Base-by-base conservation (phyloP, 37 sponge, comb jelly and placozoan genomes). In the Geodia barretti region DNA sequence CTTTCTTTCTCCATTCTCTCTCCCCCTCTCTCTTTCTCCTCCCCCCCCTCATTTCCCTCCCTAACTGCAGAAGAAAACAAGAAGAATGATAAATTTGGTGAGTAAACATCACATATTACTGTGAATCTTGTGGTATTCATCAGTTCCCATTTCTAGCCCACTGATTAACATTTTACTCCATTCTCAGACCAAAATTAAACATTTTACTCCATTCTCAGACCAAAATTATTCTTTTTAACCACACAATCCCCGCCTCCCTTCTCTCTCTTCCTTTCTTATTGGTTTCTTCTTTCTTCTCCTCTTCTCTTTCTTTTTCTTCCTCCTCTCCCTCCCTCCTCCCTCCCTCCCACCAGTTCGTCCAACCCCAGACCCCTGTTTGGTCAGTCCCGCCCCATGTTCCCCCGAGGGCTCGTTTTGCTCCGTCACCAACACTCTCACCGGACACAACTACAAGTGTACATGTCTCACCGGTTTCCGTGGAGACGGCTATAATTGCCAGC, bases 401-500 rank as follows among this genome's bases (percentile, higher is more conserved):
- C 1, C 72, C n/a, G n/a, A 11, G 33, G 81, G 81, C 28, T 33
- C 73, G 36, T 60, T 54, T 11, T 81, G 81, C 73, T 34, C 60
- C 21, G 63, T 62, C 4, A 81, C 1, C 0, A 82, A 72, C 74
- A 62, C 82, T 1, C 64, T 64, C 20, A 17, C 65, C 23, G n/a
- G 37, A 31, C 40, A 62, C 24, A 30, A 3, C 0, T 3, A 17
- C 30, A 62, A 72, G 73, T 82, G 82, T 37, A 19, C 64, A 23
- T 82, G 82, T 28, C 41, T 73, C 42, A 63, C 73, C 3, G 82
- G 82, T n/a, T 82, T 62, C 42, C 32, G 40, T n/a, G 72, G 82
- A 26, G 33, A 82, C 39, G 64, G 74, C 11, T 2, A 20, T 11
- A 77, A 1, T 8, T 77, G 77, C 25, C 8, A 4, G 8, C 26